Evolutionary conservation across 2,888 invertebrate species (phyloP), one percentile per base, ranked within the genome.

Genomic region (Epinotia demarniana): DNA sequence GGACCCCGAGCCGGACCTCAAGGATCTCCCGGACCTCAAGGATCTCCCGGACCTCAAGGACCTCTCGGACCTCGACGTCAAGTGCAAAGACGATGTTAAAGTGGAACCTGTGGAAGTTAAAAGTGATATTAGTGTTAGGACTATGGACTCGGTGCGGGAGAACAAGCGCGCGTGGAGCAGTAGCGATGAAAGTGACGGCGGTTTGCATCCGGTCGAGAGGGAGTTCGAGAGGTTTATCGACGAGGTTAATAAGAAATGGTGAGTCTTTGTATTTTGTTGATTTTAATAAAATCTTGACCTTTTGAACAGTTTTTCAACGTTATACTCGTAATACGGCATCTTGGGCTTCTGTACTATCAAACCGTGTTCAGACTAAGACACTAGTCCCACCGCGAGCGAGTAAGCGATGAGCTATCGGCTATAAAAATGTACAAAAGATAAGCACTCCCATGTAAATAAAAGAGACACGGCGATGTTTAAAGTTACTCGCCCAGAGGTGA

Each of bases 191-290:
- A 92, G 92, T 0, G 93, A 92, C 19, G 90, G 89, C 77, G 90
- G 90, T 74, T 77, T 94, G 79, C 88, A 89, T 76, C 93, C 94
- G 0, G 93, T 90, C 0, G 94, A 94, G 81, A 84, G 82, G 80
- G 92, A 92, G 83, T 94, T 94, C 79, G 90, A 91, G 79, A 86
- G 86, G 82, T 92, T 94, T 62, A 89, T 93, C 79, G 86, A 89
- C 70, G 93, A 94, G 76, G 93, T 94, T 72, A 89, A 91, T 82
- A 89, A 88, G 81, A 92, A 93, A 89, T 94, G 94, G 94, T 94
- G 79, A 90, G 93, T 19, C 19, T 2, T 57, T 57, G 0, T 16
- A 53, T n/a, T 39, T 39, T 33, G 8, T 39, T 9, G 8, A 9
- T 9, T 39, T 27, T 27, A 27, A 23, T 23, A 23, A 23, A 23